Evolutionary conservation across 1,140 invertebrate genomes (phyloP).

Genomic region (Calosoma granatense): DNA sequence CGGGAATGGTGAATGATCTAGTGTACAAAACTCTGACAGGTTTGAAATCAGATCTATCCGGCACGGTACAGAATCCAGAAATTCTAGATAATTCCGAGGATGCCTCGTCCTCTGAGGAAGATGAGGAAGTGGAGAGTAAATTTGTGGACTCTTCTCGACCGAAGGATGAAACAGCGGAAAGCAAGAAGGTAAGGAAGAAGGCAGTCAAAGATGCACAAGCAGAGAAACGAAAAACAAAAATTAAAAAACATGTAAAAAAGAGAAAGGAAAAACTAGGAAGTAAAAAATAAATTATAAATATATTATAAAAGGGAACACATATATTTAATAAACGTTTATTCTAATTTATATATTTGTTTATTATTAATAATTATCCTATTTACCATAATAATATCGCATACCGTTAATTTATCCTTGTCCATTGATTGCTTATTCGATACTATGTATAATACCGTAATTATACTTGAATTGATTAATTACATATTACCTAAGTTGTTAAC

Average conservation of each 20-base stretch:
- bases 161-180: slow-evolving; percentile 76
- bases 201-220: slow-evolving; percentile 77
- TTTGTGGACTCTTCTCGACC: slow-evolving; percentile 62
- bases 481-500: too few species aligned
- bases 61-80: slow-evolving; percentile 49
- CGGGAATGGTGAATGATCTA: slow-evolving; percentile 61
- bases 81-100: slow-evolving; percentile 35
- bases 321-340: too few species aligned
- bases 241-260: slow-evolving; percentile 96
- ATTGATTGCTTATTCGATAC: too few species aligned
- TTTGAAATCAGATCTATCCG: slow-evolving; percentile 67
- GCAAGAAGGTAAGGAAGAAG: slow-evolving; percentile 78
- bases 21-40: slow-evolving; percentile 79
- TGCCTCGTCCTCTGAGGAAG: slow-evolving; percentile 28
- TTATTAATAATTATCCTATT: too few species aligned
- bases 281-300: slow-evolving; percentile 34
- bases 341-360: too few species aligned
- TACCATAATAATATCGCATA: too few species aligned
- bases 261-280: slow-evolving; percentile 56
- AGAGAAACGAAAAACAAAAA: slow-evolving; percentile 84
- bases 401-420: too few species aligned
- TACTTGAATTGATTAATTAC: too few species aligned
- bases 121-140: slow-evolving; percentile 42
- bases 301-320: too few species aligned
- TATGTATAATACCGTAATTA: too few species aligned